Evolutionary conservation across 2,113 vertebrate genomes (phyloP), one percentile per base, ranked within the genome.

Genomic region (Cephalopholis sonnerati): DNA sequence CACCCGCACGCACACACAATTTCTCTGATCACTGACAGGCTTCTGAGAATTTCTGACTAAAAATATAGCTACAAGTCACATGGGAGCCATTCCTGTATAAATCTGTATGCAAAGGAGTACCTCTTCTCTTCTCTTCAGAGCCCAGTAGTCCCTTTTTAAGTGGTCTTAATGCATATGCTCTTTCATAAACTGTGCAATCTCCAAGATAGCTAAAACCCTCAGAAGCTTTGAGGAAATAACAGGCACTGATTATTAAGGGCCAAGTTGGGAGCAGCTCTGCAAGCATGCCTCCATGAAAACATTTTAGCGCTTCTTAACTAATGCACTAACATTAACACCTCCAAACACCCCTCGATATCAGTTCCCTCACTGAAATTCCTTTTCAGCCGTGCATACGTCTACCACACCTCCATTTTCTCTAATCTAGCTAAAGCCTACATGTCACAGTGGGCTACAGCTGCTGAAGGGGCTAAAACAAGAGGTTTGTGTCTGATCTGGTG

Each of bases 101-200:
- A 67, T 89, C 20, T 81, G 82, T 72, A 86, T 87, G 86, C 75
- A 17, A 51, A 72, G 27, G 6, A 71, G 69, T 1, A 10, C 39
- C 3, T 74, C 77, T 44, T 29, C 46, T 63, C 48, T 84, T 24
- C 73, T 76, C 80, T 82, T 73, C 53, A 36, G 44, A 76, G 70
- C 81, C 76, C 70, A 57, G 53, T 62, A 61, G 87, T 71, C 69
- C 62, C 36, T 61, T 91, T 85, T 88, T 85, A 87, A 89, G 79
- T 90, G 82, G 44, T 88, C 79, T 74, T 74, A 80, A 82, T 91
- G 82, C 82, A 72, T 32, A 41, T 80, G 69, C 67, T 77, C 18
- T 85, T 85, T 80, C 55, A 92, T 83, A 77, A 82, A 86, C 41
- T 70, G 70, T 68, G 66, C 59, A 66, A 50, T 86, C 46, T 57